Base-by-base conservation (phyloP, 2,888 invertebrate genomes). In the Tanaodytes sp. region DNA sequence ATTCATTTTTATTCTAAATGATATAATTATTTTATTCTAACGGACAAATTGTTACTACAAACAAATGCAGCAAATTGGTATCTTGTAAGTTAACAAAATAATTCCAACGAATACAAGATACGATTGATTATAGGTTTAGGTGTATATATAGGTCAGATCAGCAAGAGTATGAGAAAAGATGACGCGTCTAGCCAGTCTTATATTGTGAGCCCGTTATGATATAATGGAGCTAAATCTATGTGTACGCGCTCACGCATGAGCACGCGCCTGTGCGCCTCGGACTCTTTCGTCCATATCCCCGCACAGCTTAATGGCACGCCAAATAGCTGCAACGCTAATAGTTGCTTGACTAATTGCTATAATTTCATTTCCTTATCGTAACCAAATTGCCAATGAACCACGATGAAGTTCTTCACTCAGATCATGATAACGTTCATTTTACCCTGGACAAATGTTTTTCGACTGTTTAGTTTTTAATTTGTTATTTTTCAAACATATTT, bases 381-480 rank as follows among this genome's bases (percentile, higher is more conserved):
- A 65, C 64, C 61, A 70, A 70, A 70, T 70, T 70, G 70, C 59
- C 70, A 70, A 70, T 70, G 64, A 64, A 70, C 70, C 70, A 57
- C 45, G 70, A 70, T 46, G 52, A 69, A 70, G 57, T 65, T 59
- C 61, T 69, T 63, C 39, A 37, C 54, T 30, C 15, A 46, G 68
- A 68, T 68, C 48, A 36, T 39, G 14, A 51, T 31, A 40, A 57
- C 58, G 52, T 45, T 63, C 39, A 57, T 57, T 68, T 49, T 62
- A 51, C 18, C 57, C 49, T 39, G 49, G 42, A 49, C 61, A 62
- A 68, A 68, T 62, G n/a, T n/a, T n/a, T n/a, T n/a, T n/a, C n/a
- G n/a, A n/a, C n/a, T n/a, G n/a, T n/a, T n/a, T n/a, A n/a, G n/a
- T n/a, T n/a, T n/a, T n/a, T n/a, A n/a, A n/a, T n/a, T n/a, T n/a